A percentile compares a stretch with the other conserved stretches of the same genome.
phyloP scores from a whole-genome alignment of 2,888 invertebrate genomes.

The Apomyelois bistriatella region DNA sequence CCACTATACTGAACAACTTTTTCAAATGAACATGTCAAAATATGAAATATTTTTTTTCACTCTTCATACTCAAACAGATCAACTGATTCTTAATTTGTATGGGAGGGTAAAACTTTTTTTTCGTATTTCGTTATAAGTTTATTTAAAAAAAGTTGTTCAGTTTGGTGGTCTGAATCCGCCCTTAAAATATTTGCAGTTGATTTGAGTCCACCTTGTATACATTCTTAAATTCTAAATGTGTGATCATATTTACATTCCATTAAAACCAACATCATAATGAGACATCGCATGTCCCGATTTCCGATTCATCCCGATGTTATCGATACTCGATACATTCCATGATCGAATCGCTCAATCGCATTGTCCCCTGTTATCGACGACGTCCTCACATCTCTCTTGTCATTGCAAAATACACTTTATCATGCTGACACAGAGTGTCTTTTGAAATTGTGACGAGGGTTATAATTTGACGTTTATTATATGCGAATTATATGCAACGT shows the following conservation, averaged over 20 bases:
- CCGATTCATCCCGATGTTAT: slow-evolving; percentile 2
- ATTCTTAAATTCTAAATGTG: no score
- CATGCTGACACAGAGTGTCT: background rate
- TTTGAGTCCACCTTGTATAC: no score
- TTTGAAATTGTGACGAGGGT: background rate
- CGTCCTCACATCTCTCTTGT: background rate
- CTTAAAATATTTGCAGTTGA: no score
- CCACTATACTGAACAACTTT: no score
- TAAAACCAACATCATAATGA: slow-evolving; percentile 5
- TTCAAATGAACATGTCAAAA: no score
- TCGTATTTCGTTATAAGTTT: no score
- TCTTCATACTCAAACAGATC: no score
- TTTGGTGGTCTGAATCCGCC: no score
- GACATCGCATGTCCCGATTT: slow-evolving; percentile 8
- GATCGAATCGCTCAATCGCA: slow-evolving; percentile 16
- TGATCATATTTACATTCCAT: slow-evolving; percentile 6
- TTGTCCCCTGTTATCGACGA: slow-evolving; percentile 11
- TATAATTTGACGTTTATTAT: slow-evolving; percentile 6
- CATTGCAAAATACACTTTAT: slow-evolving; percentile 2
- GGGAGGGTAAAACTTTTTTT: no score
- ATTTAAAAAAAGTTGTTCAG: no score
- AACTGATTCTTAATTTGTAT: no score
- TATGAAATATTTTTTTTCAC: no score
- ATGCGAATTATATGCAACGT: slow-evolving; percentile 2
- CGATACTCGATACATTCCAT: slow-evolving; percentile 14